phyloP scores from a whole-genome alignment of 2,797 vertebrate genomes.

The Smutsia gigantea region DNA sequence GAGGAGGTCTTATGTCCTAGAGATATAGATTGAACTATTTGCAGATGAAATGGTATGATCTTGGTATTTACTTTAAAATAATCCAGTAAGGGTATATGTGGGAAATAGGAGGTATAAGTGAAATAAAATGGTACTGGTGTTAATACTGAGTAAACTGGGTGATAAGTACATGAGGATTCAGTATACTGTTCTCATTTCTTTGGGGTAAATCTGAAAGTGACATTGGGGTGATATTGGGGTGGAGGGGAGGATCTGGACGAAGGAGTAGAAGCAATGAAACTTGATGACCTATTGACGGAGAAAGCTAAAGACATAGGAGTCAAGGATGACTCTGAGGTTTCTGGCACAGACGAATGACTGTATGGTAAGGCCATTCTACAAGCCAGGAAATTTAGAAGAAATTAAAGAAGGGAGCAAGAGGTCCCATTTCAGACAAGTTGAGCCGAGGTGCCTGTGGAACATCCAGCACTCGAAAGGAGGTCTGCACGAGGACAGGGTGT shows the following conservation, averaged over 20 bases:
- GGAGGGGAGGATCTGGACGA: not conserved
- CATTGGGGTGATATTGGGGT: no score
- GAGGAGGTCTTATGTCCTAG: not conserved
- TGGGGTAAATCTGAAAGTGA: no score
- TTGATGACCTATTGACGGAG: not conserved
- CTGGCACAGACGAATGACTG: not conserved
- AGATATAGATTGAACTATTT: not conserved
- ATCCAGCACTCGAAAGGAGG: not conserved
- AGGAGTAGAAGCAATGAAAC: not conserved
- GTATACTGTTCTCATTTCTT: not conserved
- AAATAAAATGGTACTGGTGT: not conserved
- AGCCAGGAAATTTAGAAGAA: not conserved
- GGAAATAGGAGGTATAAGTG: not conserved
- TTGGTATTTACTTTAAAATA: conserved; percentile 22
- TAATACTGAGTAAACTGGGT: conserved; percentile 7
- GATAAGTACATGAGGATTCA: not conserved
- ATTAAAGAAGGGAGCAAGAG: not conserved
- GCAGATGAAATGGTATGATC: not conserved
- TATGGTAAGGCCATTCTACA: not conserved
- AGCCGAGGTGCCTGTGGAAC: not conserved
- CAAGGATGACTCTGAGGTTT: not conserved
- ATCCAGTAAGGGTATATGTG: not conserved
- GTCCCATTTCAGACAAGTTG: not conserved
- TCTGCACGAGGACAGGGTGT: not conserved
- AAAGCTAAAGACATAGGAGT: not conserved